These are phyloP conservation scores for Corapipo altera DNA, from an alignment of 2,113 vertebrate genomes.

Conservation along the genomic window DNA sequence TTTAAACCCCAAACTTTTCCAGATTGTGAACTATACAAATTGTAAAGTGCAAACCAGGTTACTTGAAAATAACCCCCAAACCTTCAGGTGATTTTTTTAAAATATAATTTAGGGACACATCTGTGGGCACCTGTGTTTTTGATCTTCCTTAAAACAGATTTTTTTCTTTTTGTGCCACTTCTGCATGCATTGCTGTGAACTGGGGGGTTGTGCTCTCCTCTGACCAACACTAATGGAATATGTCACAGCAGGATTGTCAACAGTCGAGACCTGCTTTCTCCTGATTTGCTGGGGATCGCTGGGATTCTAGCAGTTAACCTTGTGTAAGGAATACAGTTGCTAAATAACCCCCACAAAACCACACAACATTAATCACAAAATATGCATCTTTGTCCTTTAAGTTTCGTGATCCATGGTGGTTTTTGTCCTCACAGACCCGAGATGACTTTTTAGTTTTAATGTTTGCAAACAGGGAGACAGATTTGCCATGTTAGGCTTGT, in stretches of 20 bases:
- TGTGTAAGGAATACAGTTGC: not conserved
- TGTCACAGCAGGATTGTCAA: not conserved
- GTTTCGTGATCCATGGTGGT: accelerated
- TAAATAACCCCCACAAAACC: not conserved
- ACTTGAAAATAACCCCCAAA: not conserved
- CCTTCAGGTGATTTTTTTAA: not conserved
- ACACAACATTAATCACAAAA: not conserved
- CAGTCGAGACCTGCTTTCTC: not conserved
- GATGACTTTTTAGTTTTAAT: not conserved
- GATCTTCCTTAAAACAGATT: not conserved
- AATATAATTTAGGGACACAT: not conserved
- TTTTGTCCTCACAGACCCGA: not conserved
- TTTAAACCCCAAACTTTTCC: not conserved
- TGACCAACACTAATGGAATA: not conserved
- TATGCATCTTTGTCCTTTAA: not conserved
- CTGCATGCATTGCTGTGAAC: accelerated
- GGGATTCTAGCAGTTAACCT: not conserved
- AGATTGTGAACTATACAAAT: not conserved
- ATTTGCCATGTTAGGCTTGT: not conserved
- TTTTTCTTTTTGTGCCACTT: not conserved
- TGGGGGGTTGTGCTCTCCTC: not conserved
- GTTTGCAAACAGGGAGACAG: not conserved
- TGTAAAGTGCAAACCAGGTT: not conserved
- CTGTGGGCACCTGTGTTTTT: not conserved
- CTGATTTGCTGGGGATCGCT: not conserved